Percentiles rank a stretch among this genome's conserved stretches.
Conservation (phyloP, 1,140 invertebrate genomes). For the Triops longicaudatus region DNA sequence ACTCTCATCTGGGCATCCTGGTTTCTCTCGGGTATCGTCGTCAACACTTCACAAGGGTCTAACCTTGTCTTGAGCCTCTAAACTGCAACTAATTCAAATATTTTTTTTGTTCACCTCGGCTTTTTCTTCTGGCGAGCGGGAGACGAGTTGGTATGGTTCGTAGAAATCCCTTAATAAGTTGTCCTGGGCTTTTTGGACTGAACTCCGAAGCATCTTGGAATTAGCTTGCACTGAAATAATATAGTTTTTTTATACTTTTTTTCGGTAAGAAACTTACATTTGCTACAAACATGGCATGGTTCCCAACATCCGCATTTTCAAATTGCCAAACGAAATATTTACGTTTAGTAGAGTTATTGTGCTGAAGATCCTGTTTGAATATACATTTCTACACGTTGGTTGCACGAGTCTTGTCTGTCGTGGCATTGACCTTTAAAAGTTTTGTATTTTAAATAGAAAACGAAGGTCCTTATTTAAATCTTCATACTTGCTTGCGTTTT, state of each 20-base stretch:
- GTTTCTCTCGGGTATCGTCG: not conserved
- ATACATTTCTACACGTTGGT: no score
- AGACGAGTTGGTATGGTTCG: not conserved
- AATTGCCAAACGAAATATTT: no score
- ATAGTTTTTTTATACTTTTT: not conserved
- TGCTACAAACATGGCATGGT: not conserved
- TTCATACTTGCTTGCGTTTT: no score
- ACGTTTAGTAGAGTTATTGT: no score
- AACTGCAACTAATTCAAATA: slow-evolving; percentile 11
- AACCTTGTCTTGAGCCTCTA: not conserved
- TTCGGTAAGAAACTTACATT: not conserved
- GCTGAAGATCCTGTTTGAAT: no score
- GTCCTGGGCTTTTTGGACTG: not conserved
- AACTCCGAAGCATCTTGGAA: not conserved
- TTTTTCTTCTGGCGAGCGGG: not conserved
- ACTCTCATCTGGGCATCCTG: not conserved
- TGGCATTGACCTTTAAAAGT: no score
- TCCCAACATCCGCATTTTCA: not conserved
- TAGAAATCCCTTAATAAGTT: slow-evolving; percentile 13
- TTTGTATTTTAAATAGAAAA: no score
- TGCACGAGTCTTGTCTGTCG: no score
- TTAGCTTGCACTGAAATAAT: not conserved
- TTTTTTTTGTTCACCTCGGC: not conserved
- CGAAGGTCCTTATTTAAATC: no score
- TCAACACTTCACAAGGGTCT: not conserved